Evolutionary conservation across 2,888 invertebrate genomes (phyloP).

Genomic region (Dasypolia templi): DNA sequence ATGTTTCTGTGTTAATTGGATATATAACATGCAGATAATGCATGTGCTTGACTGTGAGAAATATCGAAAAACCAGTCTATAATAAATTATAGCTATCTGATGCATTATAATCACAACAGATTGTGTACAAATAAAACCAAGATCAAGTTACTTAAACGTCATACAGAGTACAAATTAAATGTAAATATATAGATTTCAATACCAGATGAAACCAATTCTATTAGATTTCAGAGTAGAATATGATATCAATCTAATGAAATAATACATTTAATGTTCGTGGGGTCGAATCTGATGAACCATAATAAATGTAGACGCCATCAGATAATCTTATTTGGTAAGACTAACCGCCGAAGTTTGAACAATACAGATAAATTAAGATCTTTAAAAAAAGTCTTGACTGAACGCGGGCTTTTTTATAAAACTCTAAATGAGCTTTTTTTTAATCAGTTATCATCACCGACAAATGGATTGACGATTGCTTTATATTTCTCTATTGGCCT

Average conservation of each 20-base stretch:
- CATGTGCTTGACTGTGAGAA: slow-evolving; percentile 15
- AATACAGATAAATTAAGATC: slow-evolving; percentile 37
- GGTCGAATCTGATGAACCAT: slow-evolving; percentile 27
- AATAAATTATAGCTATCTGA: slow-evolving; percentile 21
- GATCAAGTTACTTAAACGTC: slow-evolving; percentile 36
- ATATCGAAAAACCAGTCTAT: slow-evolving; percentile 18
- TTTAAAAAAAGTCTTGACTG: slow-evolving; percentile 7
- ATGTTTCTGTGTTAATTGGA: slow-evolving; percentile 36
- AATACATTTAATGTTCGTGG: slow-evolving; percentile 40
- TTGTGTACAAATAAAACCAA: slow-evolving; percentile 21
- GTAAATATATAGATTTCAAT: slow-evolving; percentile 35
- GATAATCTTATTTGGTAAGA: slow-evolving; percentile 32
- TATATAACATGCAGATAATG: slow-evolving; percentile 9
- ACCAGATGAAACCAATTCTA: slow-evolving; percentile 32
- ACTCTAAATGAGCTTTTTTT: neutral
- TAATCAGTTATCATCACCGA: neutral
- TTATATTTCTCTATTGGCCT: slow-evolving; percentile 8
- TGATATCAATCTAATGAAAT: slow-evolving; percentile 36
- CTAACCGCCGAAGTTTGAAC: slow-evolving; percentile 19
- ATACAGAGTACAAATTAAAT: slow-evolving; percentile 13
- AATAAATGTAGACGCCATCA: slow-evolving; percentile 33
- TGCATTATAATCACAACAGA: slow-evolving; percentile 31
- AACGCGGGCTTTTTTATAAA: slow-evolving; percentile 4
- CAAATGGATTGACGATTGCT: slow-evolving; percentile 3
- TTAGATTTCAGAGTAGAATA: slow-evolving; percentile 21